These are phyloP conservation scores for Peromyscus eremicus DNA, from an alignment of 2,797 vertebrate species.

Conservation along the genomic window DNA sequence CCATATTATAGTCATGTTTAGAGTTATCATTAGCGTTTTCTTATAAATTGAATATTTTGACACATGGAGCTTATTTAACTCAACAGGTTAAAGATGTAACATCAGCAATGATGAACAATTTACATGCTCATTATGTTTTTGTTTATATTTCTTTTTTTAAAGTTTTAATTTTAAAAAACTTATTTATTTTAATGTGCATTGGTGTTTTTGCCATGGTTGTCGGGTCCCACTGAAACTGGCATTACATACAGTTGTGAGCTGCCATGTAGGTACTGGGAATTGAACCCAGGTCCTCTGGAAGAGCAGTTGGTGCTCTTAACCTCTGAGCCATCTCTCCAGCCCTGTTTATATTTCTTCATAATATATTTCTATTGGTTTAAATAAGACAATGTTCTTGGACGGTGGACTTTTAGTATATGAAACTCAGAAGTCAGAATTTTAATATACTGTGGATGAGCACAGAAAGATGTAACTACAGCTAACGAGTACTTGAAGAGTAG, in stretches of 20 bases:
- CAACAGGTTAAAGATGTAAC: constrained; percentile 17
- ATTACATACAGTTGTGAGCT: no score
- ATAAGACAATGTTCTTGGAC: constrained; percentile 50
- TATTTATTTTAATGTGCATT: no score
- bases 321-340: no score
- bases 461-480: constrained; percentile 48
- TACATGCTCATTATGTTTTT: constrained; percentile 47
- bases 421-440: constrained; percentile 66
- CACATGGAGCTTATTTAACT: neutral
- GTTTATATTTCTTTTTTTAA: constrained; percentile 41
- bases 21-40: constrained; percentile 38
- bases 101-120: constrained; percentile 28
- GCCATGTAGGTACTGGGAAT: no score
- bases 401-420: constrained; percentile 52
- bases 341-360: constrained; percentile 58
- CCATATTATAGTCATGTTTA: constrained; percentile 50
- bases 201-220: no score
- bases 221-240: no score
- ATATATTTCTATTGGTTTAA: constrained; percentile 55
- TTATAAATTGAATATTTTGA: constrained; percentile 13
- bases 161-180: no score
- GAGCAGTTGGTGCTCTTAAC: no score
- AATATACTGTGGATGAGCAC: constrained; percentile 58
- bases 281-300: no score
- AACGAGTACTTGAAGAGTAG: constrained; percentile 63